Evolutionary conservation across 1,140 invertebrate genomes (phyloP).

Genomic region (Hypsibius dujardini): DNA sequence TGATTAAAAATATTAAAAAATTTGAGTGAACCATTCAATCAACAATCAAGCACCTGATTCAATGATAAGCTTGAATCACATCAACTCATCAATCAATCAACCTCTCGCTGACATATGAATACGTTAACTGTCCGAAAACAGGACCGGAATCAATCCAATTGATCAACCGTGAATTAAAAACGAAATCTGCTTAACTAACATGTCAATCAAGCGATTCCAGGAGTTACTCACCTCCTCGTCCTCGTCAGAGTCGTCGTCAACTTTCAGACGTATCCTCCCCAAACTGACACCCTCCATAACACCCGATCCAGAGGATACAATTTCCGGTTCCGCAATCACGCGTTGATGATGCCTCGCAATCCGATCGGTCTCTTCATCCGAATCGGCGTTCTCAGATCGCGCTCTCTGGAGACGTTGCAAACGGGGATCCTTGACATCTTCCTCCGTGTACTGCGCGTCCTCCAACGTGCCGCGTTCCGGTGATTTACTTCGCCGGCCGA

Average conservation of each 20-base stretch:
- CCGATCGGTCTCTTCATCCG: slow-evolving; percentile 47
- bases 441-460: not conserved
- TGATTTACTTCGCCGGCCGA: no score
- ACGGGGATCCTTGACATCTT: slow-evolving; percentile 16
- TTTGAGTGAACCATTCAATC: no score
- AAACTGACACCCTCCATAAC: slow-evolving; percentile 12
- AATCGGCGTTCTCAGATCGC: slow-evolving; percentile 26
- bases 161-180: no score
- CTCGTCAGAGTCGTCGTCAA: slow-evolving; percentile 42
- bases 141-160: no score
- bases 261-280: slow-evolving; percentile 28
- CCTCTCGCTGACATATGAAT: no score
- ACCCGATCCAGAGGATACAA: not conserved
- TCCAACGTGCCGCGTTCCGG: not conserved
- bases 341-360: slow-evolving; percentile 2
- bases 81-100: no score
- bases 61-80: no score
- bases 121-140: no score
- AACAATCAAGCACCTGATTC: no score
- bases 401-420: not conserved
- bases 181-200: no score
- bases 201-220: no score
- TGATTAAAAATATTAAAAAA: no score
- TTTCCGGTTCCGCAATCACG: slow-evolving; percentile 18
- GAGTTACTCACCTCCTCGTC: slow-evolving; percentile 23